Evolutionary conservation across 2,888 invertebrate genomes (phyloP).

Genomic region (Lasioglossum oenotherae): DNA sequence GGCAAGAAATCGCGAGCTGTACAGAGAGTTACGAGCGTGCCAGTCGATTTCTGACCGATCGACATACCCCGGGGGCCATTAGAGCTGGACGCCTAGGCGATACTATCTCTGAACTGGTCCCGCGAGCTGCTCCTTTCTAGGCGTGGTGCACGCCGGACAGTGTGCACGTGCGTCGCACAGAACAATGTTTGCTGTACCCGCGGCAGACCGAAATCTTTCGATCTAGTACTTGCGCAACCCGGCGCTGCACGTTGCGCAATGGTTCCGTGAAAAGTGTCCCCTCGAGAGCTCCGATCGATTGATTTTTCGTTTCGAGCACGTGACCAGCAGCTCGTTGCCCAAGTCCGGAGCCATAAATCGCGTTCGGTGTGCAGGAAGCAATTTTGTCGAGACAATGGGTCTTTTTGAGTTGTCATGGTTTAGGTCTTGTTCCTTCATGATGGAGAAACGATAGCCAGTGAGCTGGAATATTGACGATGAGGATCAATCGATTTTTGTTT

Average conservation of each 20-base stretch:
- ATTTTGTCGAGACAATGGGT: neutral
- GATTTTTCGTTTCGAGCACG: neutral
- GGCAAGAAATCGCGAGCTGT: neutral
- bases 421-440: neutral
- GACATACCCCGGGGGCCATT: slow-evolving; percentile 54
- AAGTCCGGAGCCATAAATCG: neutral
- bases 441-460: neutral
- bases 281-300: neutral
- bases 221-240: neutral
- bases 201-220: slow-evolving; percentile 30
- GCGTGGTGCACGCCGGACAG: slow-evolving; percentile 61
- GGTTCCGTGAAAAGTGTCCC: neutral
- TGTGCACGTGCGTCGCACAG: slow-evolving; percentile 54
- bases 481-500: neutral
- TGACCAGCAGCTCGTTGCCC: neutral
- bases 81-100: slow-evolving; percentile 53
- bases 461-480: neutral
- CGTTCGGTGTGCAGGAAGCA: neutral
- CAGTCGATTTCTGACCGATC: slow-evolving; percentile 59
- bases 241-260: slow-evolving; percentile 6
- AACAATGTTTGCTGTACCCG: slow-evolving; percentile 18
- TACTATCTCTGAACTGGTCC: slow-evolving; percentile 61
- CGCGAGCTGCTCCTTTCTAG: slow-evolving; percentile 56
- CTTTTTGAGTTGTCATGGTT: neutral
- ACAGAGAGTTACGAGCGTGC: slow-evolving; percentile 44